phyloP scores from a whole-genome alignment of 2,888 invertebrate species.

The Erebia aethiops region DNA sequence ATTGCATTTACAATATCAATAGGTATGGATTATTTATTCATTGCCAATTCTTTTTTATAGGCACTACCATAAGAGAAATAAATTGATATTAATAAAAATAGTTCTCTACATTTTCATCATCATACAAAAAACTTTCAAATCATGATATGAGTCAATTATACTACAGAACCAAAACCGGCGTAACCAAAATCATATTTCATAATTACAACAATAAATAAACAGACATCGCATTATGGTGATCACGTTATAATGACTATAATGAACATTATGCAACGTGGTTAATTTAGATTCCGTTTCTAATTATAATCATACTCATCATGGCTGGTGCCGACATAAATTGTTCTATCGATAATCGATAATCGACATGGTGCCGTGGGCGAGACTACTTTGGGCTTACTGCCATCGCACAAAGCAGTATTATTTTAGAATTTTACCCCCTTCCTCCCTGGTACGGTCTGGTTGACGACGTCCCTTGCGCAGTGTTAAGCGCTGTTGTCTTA shows the following conservation, averaged over 20 bases:
- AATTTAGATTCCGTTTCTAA: conserved; percentile 34
- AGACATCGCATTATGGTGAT: conserved; percentile 21
- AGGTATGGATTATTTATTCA: too few species aligned
- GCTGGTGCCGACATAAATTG: conserved; percentile 28
- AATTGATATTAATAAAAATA: too few species aligned
- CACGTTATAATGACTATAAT: conserved; percentile 29
- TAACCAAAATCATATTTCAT: neutral
- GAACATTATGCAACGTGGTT: conserved; percentile 29
- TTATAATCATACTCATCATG: conserved; percentile 21
- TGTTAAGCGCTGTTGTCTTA: too few species aligned
- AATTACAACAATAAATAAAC: conserved; percentile 19
- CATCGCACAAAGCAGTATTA: too few species aligned
- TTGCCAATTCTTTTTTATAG: too few species aligned
- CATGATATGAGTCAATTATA: neutral
- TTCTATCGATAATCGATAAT: conserved; percentile 34
- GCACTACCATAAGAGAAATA: too few species aligned
- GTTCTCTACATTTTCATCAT: too few species aligned
- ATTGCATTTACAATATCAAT: too few species aligned
- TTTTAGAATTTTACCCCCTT: too few species aligned
- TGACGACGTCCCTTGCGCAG: too few species aligned
- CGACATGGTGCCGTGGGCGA: conserved; percentile 30
- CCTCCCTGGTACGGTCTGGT: too few species aligned
- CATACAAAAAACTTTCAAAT: too few species aligned
- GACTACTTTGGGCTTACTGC: conserved; percentile 2
- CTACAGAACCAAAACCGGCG: neutral